Evolutionary conservation across 2,113 vertebrate genomes (phyloP).

Genomic region (Perca flavescens): DNA sequence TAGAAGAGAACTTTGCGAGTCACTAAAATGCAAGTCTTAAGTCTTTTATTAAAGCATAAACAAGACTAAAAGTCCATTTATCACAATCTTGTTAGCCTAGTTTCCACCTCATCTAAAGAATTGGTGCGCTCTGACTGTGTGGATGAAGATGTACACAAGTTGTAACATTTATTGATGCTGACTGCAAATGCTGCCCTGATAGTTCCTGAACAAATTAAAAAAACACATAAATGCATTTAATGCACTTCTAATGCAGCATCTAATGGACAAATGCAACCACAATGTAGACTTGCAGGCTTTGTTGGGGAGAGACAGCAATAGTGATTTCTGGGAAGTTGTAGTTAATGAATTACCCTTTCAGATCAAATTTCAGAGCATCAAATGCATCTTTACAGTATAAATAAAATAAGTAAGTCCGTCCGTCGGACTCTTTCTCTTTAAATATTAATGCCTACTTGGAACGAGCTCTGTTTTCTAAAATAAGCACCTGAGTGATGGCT

Average conservation of each 20-base stretch:
- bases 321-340: slow-evolving; percentile 18
- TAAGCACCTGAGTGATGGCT: slow-evolving; percentile 16
- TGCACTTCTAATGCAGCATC: slow-evolving; percentile 4
- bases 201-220: background rate
- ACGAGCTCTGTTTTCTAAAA: slow-evolving; percentile 29
- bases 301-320: background rate
- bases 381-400: background rate
- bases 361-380: background rate
- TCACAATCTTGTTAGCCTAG: background rate
- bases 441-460: slow-evolving; percentile 9
- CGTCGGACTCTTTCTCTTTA: background rate
- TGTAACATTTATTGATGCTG: background rate
- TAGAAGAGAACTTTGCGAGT: background rate
- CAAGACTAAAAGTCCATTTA: background rate
- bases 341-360: background rate
- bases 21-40: background rate
- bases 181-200: too few relatives aligned
- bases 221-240: slow-evolving; percentile 11
- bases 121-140: background rate
- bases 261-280: slow-evolving; percentile 32
- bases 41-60: background rate
- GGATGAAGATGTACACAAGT: background rate
- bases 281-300: background rate
- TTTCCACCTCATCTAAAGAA: background rate
- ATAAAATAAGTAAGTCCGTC: background rate